A percentile compares a stretch with the other conserved stretches of the same genome.
Evolutionary conservation across 2,113 vertebrate species (phyloP).

Genomic region (Hydrochoerus hydrochaeris): DNA sequence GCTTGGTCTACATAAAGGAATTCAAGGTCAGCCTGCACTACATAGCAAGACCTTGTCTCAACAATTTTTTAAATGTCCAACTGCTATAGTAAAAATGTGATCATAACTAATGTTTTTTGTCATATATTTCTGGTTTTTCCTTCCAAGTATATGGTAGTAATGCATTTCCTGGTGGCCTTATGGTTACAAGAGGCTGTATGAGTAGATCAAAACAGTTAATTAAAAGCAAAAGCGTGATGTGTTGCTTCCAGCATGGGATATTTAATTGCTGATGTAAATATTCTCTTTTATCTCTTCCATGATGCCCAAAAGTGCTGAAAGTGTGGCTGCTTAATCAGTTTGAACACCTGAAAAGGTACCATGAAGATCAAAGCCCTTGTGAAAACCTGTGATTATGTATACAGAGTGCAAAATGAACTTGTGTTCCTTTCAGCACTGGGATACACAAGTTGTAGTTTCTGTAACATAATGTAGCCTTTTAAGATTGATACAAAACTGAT

Average conservation of each 20-base stretch:
- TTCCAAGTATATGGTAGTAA: conserved; percentile 4
- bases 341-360: neutral
- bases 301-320: neutral
- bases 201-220: neutral
- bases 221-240: conserved; percentile 11
- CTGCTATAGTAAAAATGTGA: neutral
- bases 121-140: neutral
- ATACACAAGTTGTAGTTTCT: neutral
- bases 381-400: neutral
- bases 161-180: neutral
- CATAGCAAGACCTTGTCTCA: neutral
- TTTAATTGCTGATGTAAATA: neutral
- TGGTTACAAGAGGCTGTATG: neutral
- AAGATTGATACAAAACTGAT: neutral
- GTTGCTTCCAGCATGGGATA: neutral
- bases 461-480: neutral
- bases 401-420: neutral
- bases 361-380: neutral
- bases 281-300: neutral
- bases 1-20: neutral
- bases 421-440: neutral
- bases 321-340: neutral
- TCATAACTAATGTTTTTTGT: neutral
- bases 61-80: neutral
- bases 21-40: neutral